Conservation (phyloP, 2,113 vertebrate species). For the Leptodactylus fuscus region DNA sequence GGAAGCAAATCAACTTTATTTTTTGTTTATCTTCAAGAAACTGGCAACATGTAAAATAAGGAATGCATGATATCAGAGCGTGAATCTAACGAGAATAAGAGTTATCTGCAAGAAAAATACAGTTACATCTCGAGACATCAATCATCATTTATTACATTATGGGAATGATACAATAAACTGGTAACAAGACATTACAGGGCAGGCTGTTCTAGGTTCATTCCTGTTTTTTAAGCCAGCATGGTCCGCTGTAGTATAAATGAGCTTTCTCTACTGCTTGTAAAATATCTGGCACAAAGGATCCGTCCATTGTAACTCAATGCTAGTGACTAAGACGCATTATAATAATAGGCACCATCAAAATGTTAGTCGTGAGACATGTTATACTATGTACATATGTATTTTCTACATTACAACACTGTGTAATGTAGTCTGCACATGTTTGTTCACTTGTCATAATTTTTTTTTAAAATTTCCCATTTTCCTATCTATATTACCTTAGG, state of each 20-base stretch:
- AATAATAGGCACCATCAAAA: too few species aligned
- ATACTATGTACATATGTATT: too few species aligned
- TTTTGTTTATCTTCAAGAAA: constrained; percentile 27
- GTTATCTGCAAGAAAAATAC: constrained; percentile 47
- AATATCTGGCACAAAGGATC: not conserved
- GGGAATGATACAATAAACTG: constrained; percentile 49
- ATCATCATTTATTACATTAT: constrained; percentile 43
- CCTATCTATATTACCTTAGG: too few species aligned
- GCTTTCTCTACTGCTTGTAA: not conserved
- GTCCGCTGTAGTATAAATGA: not conserved
- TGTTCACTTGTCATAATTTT: too few species aligned
- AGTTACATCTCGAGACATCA: constrained; percentile 38
- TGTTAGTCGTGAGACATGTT: too few species aligned
- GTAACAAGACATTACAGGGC: constrained; percentile 24
- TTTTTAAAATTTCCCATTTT: too few species aligned
- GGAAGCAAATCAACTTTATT: constrained; percentile 15
- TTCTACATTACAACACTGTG: too few species aligned
- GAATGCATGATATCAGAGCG: constrained; percentile 45
- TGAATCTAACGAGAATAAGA: constrained; percentile 45
- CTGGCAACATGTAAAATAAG: constrained; percentile 41
- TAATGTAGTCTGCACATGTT: too few species aligned
- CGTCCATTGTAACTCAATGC: not conserved
- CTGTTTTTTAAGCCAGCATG: not conserved
- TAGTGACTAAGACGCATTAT: too few species aligned
- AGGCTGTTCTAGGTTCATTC: not conserved